phyloP scores from a whole-genome alignment of 2,888 invertebrate genomes.

The Agriopis marginaria region DNA sequence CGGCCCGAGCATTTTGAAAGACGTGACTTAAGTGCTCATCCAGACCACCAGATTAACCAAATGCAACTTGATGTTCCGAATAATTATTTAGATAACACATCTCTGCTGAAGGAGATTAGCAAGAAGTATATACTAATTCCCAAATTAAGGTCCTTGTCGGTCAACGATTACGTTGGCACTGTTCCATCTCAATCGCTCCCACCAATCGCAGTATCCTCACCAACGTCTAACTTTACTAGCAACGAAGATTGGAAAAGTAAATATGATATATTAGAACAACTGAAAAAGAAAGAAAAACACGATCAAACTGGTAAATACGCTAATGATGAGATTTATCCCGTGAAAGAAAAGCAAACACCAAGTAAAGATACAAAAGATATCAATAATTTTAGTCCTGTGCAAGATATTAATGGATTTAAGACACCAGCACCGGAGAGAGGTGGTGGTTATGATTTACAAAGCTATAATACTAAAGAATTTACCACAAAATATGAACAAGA shows the following conservation, averaged over 20 bases:
- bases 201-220: constrained; percentile 22
- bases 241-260: constrained; percentile 77
- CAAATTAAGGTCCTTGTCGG: constrained; percentile 54
- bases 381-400: background rate
- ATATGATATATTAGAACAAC: constrained; percentile 74
- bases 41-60: constrained; percentile 35
- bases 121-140: constrained; percentile 80
- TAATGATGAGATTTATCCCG: constrained; percentile 26
- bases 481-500: constrained; percentile 45
- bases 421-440: background rate
- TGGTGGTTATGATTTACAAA: constrained; percentile 21
- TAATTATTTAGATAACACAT: constrained; percentile 54
- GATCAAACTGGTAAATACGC: constrained; percentile 20
- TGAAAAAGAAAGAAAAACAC: constrained; percentile 66
- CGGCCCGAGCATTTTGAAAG: constrained; percentile 33
- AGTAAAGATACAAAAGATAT: background rate
- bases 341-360: constrained; percentile 20
- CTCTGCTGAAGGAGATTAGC: constrained; percentile 70
- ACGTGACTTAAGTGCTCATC: constrained; percentile 23
- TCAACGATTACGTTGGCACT: constrained; percentile 44
- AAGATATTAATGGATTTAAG: background rate
- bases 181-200: constrained; percentile 28
- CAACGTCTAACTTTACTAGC: constrained; percentile 46
- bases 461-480: constrained; percentile 26
- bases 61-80: constrained; percentile 44